Evolutionary conservation across 2,113 vertebrate species (phyloP), one percentile per base, ranked within the genome.

Genomic region (Thamnaconus septentrionalis): DNA sequence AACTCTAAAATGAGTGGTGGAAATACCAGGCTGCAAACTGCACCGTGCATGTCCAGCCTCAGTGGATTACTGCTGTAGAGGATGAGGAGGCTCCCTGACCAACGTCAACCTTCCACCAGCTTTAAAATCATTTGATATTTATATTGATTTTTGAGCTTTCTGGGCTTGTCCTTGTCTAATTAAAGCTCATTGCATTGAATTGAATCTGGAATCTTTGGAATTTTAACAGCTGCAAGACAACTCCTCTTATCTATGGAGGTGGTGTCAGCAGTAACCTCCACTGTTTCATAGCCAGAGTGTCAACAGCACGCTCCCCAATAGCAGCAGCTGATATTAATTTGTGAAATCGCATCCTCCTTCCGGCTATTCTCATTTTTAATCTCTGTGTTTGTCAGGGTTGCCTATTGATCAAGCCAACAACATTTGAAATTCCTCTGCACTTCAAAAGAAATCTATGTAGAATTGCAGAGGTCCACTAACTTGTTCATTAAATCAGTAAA

Each of bases 311-410:
- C 69, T 75, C 73, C 74, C 83, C 61, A 3, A 43, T 73, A 81
- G 67, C 61, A 65, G 64, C 45, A 45, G 65, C 75, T 84, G 82
- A 81, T 86, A 78, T 83, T 87, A 82, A 73, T 82, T 75, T 78
- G 64, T 73, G 71, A 75, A 81, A 73, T 76, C 76, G 44, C 61
- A 46, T 59, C 66, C 55, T 9, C 49, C 48, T 69, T 64, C 59
- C 75, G 65, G 64, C 73, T 69, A 40, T 68, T 81, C 60, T 70
- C 62, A 61, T 39, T 52, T 59, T 74, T 51, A 47, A 66, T 60
- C 70, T 61, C 59, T 71, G 56, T 69, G 75, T 56, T 46, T 62
- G 76, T 77, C 59, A 76, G 69, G 61, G 77, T 81, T 75, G 8
- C 8, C 43, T 52, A 61, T 80, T 67, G 69, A 79, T 80, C 68